Percentiles rank a stretch among this genome's conserved stretches.
phyloP scores from a whole-genome alignment of 1,140 invertebrate species.

The Papilio polyxenes region DNA sequence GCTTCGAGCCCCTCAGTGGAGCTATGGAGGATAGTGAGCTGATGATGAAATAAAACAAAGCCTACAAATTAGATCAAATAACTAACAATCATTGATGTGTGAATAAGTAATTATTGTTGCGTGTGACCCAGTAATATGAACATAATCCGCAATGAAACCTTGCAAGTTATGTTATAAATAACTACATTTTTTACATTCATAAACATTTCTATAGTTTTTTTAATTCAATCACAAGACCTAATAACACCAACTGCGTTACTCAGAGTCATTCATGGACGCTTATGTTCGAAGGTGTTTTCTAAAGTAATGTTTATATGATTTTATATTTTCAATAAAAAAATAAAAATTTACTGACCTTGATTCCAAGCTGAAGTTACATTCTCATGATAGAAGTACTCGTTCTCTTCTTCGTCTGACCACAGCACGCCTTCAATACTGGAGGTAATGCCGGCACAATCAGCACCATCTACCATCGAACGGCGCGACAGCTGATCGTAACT shows the following conservation, averaged over 20 bases:
- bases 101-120: background rate
- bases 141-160: too few relatives aligned
- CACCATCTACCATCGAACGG: constrained; percentile 65
- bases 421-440: constrained; percentile 79
- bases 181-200: too few relatives aligned
- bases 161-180: too few relatives aligned
- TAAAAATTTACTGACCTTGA: constrained; percentile 65
- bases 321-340: background rate
- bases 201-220: too few relatives aligned
- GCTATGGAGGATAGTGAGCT: background rate
- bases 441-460: constrained; percentile 70
- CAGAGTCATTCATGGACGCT: too few relatives aligned
- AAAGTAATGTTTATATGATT: too few relatives aligned
- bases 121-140: background rate
- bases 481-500: constrained; percentile 74
- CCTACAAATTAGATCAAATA: background rate
- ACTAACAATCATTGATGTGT: background rate
- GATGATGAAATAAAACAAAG: background rate
- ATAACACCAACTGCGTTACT: too few relatives aligned
- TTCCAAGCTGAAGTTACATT: constrained; percentile 76
- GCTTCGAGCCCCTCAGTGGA: too few relatives aligned
- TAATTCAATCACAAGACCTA: too few relatives aligned
- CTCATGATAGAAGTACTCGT: constrained; percentile 78
- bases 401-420: constrained; percentile 80
- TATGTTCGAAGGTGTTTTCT: too few relatives aligned